Base-by-base conservation (phyloP, 2,797 vertebrate species). In the Helicolenus hilgendorfi region DNA sequence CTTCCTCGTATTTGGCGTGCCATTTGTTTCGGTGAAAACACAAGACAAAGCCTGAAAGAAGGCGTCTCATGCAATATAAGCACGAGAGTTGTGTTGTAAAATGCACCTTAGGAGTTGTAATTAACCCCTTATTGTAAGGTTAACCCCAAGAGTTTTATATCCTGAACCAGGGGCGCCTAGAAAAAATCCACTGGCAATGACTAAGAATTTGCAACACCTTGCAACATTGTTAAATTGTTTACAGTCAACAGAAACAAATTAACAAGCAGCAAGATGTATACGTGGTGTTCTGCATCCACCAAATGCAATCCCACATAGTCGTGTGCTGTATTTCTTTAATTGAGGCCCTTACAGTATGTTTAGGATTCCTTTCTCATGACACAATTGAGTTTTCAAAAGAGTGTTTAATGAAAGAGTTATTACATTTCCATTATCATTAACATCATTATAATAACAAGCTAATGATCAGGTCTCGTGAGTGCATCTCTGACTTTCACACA, bases 391-490 rank as follows among this genome's bases (percentile, higher is more conserved):
- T 83, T 86, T 85, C 29, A 84, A 77, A 87, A 92, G 79, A 87
- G 76, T 27, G 49, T 89, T 89, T 92, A 92, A 95, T 95, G 93
- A 95, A 95, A 94, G 91, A 88, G 82, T 91, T 94, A 96, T 95
- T 96, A 92, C 93, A 89, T 88, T 87, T 90, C 79, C 87, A 95
- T 95, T 90, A 94, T 96, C 91, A 96, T 92, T 95, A 92, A 86
- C 59, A n/a, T 88, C 92, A 88, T 93, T 91, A 91, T 81, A 88
- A 92, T 92, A 91, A 94, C 92, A 83, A 89, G 91, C 92, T 95
- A 92, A 92, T 92, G 86, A 95, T 83, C 90, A 36, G 69, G 86
- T 86, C 93, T 92, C 35, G 38, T 89, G 86, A 91, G 84, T 81
- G 74, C 41, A 77, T 86, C 83, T 86, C 72, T 75, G 81, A 85